Evolutionary conservation across 2,888 invertebrate genomes (phyloP).

Genomic region (Aspidapion aeneum): DNA sequence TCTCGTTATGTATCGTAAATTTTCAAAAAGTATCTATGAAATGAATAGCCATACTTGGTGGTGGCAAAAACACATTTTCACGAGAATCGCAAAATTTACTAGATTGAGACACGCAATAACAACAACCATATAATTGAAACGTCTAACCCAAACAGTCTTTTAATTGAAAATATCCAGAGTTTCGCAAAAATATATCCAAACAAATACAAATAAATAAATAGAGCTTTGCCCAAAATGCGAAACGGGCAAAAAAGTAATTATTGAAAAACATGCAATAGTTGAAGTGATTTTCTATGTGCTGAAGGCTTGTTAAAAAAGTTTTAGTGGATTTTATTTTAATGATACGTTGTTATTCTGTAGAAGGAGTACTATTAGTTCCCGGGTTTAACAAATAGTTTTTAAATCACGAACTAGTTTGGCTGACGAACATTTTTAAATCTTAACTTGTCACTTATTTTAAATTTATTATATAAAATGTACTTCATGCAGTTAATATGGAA

Average conservation of each 20-base stretch:
- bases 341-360: too few species aligned
- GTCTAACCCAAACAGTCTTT: slow-evolving; percentile 13
- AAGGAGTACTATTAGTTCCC: too few species aligned
- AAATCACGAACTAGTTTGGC: too few species aligned
- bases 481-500: too few species aligned
- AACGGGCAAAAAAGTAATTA: neutral
- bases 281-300: neutral
- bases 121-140: slow-evolving; percentile 17
- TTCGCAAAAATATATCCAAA: neutral
- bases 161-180: neutral
- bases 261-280: neutral
- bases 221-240: neutral
- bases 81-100: neutral
- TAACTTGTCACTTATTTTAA: too few species aligned
- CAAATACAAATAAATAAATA: neutral
- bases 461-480: too few species aligned
- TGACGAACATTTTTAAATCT: too few species aligned
- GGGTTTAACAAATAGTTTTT: too few species aligned
- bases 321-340: neutral
- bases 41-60: neutral
- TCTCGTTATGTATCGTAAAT: too few species aligned
- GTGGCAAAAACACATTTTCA: neutral
- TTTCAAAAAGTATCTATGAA: too few species aligned
- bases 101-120: slow-evolving; percentile 14
- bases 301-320: neutral